Evolutionary conservation across 1,140 invertebrate genomes (phyloP), one percentile per base, ranked within the genome.

Genomic region (Grapholita molesta): DNA sequence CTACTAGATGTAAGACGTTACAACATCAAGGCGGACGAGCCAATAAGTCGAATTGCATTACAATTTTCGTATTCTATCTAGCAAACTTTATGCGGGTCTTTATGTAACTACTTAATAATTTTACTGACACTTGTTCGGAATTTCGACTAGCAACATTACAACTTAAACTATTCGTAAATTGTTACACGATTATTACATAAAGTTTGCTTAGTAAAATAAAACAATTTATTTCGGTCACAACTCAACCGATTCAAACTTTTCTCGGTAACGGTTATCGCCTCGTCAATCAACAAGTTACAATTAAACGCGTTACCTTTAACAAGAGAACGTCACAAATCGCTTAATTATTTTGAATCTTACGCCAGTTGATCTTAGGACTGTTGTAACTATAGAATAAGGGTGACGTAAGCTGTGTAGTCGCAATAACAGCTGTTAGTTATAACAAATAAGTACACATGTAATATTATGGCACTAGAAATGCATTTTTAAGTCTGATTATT

Each of bases 391-490:
- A 38, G 35, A 38, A 21, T 48, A 7, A 21, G 18, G n/a, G 12
- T 42, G n/a, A 11, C 12, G 35, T 38, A 38, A 48, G 15, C 12
- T 6, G 38, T 48, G 55, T 28, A 61, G 55, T 61, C 55, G 55
- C 55, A 61, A 55, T 25, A n/a, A 32, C n/a, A 61, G 24, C 24
- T 23, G 25, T 25, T 55, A 55, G 12, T 12, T 30, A 61, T 15
- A 77, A 67, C 53, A 68, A 70, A 69, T 75, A 76, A 78, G 71
- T 81, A 79, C 74, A 73, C 69, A n/a, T n/a, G n/a, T n/a, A 73
- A 77, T 78, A 83, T 85, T 61, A 86, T 86, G 84, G 84, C 84
- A 86, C 84, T 77, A 80, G 74, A 80, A 73, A 77, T 75, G 75
- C 73, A 77, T 78, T 73, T 72, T 69, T 72, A 76, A 61, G 70